Percentiles rank a stretch among this genome's conserved stretches.
Conservation (phyloP, 1,140 invertebrate genomes). For the Xylocopa sonorina region DNA sequence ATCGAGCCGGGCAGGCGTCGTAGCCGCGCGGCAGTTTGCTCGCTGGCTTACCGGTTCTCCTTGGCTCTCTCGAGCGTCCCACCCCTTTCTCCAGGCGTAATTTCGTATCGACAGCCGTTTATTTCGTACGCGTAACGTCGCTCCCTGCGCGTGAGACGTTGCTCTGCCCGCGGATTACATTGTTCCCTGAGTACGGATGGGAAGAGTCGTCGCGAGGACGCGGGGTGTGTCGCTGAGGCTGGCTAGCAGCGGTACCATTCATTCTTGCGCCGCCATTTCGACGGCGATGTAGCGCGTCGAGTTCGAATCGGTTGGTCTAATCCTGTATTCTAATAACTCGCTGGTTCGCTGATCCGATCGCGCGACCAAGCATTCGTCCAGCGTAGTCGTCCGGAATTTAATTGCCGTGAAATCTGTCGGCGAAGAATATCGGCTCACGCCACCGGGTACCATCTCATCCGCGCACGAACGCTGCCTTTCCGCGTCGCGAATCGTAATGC, state of each 20-base stretch:
- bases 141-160: conserved; percentile 69
- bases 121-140: conserved; percentile 65
- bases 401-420: no score
- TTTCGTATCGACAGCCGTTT: conserved; percentile 35
- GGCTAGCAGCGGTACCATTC: no score
- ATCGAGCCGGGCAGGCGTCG: conserved; percentile 59
- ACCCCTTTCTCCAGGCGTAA: not conserved
- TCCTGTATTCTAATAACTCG: no score
- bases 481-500: not conserved
- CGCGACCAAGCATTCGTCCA: no score
- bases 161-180: conserved; percentile 67
- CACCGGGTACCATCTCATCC: not conserved
- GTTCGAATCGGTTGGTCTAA: no score
- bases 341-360: no score
- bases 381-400: no score
- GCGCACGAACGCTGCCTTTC: not conserved
- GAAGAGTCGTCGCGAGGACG: conserved; percentile 32
- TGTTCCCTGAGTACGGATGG: conserved; percentile 24
- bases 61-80: not conserved
- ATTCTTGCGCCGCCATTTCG: no score
- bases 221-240: no score
- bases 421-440: rapidly evolving
- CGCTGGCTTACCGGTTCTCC: conserved; percentile 52
- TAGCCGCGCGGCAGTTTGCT: conserved; percentile 50
- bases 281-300: no score